Evolutionary conservation across 2,797 vertebrate species (phyloP).

Genomic region (Galagoides demidoff): DNA sequence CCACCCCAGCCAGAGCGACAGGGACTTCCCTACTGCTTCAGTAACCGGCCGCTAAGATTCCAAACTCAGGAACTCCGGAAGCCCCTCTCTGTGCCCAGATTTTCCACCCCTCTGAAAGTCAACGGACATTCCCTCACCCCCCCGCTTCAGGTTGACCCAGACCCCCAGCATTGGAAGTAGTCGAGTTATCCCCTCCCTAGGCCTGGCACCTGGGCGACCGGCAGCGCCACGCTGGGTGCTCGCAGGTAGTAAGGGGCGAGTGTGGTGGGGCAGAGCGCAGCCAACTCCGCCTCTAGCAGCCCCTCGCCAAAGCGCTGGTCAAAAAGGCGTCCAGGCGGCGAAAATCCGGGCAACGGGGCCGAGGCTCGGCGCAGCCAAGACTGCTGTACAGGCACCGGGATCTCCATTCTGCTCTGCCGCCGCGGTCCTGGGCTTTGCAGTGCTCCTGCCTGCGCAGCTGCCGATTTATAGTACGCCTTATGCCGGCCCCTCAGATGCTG

Average conservation of each 20-base stretch:
- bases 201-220: constrained; percentile 72
- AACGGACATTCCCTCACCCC: too few relatives aligned
- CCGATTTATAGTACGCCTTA: constrained; percentile 66
- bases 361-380: constrained; percentile 85
- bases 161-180: not conserved
- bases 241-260: constrained; percentile 82
- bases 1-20: not conserved
- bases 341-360: constrained; percentile 66
- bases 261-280: constrained; percentile 70
- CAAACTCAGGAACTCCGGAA: not conserved
- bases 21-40: not conserved
- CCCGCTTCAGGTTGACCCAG: not conserved
- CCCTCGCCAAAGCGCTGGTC: constrained; percentile 86
- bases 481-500: constrained; percentile 58
- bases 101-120: not conserved
- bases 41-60: not conserved
- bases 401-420: constrained; percentile 73
- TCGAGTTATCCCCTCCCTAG: not conserved
- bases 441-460: not conserved
- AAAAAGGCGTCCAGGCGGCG: constrained; percentile 81
- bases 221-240: constrained; percentile 79
- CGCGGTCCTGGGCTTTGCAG: not conserved
- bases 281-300: constrained; percentile 81
- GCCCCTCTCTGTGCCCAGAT: not conserved
- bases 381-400: constrained; percentile 83